These are phyloP conservation scores for Diprion similis DNA, from an alignment of 1,140 invertebrate genomes.

Conservation along the genomic window DNA sequence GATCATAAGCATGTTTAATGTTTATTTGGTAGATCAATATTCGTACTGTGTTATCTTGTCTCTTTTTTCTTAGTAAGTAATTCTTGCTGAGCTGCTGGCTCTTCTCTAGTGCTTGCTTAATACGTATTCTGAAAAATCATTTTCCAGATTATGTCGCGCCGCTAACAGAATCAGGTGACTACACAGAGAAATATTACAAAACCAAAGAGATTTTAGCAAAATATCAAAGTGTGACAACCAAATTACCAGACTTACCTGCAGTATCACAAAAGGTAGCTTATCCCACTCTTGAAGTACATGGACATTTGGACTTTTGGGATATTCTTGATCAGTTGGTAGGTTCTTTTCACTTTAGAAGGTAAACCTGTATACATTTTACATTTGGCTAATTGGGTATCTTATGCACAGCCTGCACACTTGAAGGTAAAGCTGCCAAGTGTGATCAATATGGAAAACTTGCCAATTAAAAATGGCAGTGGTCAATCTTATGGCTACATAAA, in stretches of 20 bases:
- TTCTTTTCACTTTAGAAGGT: not conserved
- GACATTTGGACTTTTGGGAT: slow-evolving; percentile 41
- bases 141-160: slow-evolving; percentile 60
- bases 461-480: slow-evolving; percentile 62
- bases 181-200: slow-evolving; percentile 58
- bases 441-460: slow-evolving; percentile 65
- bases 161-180: slow-evolving; percentile 62
- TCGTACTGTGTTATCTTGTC: not conserved
- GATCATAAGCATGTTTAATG: too few species aligned
- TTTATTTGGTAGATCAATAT: too few species aligned
- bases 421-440: slow-evolving; percentile 31
- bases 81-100: not conserved
- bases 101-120: too few species aligned
- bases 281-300: slow-evolving; percentile 33
- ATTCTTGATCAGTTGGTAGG: slow-evolving; percentile 41
- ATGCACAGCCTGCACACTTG: slow-evolving; percentile 16
- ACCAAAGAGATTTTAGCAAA: slow-evolving; percentile 42
- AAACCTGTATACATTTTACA: not conserved
- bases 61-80: too few species aligned
- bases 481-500: slow-evolving; percentile 69
- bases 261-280: slow-evolving; percentile 45
- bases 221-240: slow-evolving; percentile 54
- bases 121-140: not conserved
- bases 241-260: slow-evolving; percentile 45
- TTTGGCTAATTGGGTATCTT: not conserved